These are phyloP conservation scores for Bombus confusus DNA, from an alignment of 1,140 invertebrate species.

Conservation along the genomic window DNA sequence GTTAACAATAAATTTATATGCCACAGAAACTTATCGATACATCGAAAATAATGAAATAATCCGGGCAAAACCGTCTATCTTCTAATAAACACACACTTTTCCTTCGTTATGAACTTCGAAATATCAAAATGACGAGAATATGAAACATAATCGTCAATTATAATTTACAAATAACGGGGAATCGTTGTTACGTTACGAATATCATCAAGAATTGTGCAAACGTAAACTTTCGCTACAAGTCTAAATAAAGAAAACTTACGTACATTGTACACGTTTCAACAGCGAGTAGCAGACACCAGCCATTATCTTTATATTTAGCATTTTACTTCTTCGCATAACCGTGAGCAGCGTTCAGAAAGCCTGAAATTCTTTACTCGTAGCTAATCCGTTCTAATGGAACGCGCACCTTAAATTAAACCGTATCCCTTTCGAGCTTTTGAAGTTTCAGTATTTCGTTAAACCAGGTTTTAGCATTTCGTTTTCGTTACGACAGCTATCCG, in stretches of 20 bases:
- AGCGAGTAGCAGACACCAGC: not conserved
- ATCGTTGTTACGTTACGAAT: not conserved
- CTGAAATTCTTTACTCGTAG: not conserved
- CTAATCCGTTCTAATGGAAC: not conserved
- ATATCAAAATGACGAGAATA: no score
- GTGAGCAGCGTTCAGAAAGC: not conserved
- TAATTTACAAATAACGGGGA: not conserved
- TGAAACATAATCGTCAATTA: no score
- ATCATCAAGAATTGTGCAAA: not conserved
- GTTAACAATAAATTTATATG: no score
- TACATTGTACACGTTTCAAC: not conserved
- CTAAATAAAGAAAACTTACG: not conserved
- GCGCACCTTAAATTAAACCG: not conserved
- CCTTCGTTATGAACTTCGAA: no score
- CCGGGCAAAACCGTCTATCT: no score
- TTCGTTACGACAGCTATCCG: not conserved
- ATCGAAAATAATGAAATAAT: no score
- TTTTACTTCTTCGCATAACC: not conserved
- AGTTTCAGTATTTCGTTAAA: not conserved
- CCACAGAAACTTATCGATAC: rapidly evolving
- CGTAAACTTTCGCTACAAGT: not conserved
- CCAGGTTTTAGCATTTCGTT: no score
- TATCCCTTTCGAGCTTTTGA: not conserved
- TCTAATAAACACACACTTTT: no score
- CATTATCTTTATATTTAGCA: constrained; percentile 5